phyloP scores from a whole-genome alignment of 1,140 invertebrate species.

The Pteromalus puparum region DNA sequence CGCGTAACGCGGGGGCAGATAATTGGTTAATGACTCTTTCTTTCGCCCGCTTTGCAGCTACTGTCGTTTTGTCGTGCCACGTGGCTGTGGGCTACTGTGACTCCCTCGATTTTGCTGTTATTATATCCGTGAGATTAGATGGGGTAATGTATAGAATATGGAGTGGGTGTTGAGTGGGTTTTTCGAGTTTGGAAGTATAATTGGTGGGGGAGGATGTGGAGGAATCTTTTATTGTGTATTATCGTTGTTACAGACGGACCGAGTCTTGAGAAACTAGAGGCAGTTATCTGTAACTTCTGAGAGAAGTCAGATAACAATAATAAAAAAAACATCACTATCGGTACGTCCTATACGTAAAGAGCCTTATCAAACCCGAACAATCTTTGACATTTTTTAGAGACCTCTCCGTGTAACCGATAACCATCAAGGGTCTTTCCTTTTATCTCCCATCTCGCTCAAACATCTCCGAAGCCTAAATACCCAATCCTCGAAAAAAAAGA shows the following conservation, averaged over 20 bases:
- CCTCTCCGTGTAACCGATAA: neutral
- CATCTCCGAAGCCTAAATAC: neutral
- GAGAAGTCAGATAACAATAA: too few relatives aligned
- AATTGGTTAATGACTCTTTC: constrained; percentile 58
- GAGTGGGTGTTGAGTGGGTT: neutral
- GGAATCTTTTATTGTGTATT: too few relatives aligned
- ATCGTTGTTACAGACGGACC: too few relatives aligned
- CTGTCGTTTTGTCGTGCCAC: neutral
- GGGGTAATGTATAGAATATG: too few relatives aligned
- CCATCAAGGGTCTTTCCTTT: neutral
- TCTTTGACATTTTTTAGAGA: neutral
- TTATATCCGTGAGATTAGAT: neutral
- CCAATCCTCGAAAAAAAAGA: too few relatives aligned
- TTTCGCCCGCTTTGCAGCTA: constrained; percentile 10
- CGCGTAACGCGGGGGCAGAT: constrained; percentile 51
- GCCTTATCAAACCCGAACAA: neutral
- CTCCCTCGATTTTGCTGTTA: neutral
- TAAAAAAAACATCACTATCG: neutral
- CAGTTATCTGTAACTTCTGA: neutral
- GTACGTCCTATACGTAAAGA: neutral
- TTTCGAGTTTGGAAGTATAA: too few relatives aligned
- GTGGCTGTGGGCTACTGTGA: neutral
- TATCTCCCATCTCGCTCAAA: neutral
- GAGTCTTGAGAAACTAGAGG: too few relatives aligned
- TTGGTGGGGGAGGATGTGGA: too few relatives aligned